Evolutionary conservation across 2,888 invertebrate genomes (phyloP).

Genomic region (Meiosimyza platycephala): DNA sequence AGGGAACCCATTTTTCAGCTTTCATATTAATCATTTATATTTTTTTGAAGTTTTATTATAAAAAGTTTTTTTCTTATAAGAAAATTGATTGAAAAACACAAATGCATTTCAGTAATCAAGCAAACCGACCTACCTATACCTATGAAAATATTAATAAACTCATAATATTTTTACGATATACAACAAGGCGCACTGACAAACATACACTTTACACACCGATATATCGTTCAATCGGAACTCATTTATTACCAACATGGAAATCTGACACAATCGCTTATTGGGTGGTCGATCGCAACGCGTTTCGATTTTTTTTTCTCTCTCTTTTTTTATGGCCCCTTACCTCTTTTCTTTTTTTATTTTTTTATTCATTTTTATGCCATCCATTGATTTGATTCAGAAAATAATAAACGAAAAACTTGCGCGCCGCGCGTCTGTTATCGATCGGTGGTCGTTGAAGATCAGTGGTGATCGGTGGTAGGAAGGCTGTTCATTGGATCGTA

Average conservation of each 20-base stretch:
- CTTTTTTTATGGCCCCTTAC: constrained; percentile 4
- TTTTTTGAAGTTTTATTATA: no score
- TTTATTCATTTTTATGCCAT: constrained; percentile 7
- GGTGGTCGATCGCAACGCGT: constrained; percentile 39
- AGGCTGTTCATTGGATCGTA: background rate
- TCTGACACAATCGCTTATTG: constrained; percentile 41
- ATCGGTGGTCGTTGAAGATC: constrained; percentile 1
- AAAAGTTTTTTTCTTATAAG: no score
- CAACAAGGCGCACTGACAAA: background rate
- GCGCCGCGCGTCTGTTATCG: constrained; percentile 10
- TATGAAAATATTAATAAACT: no score
- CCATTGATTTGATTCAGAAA: constrained; percentile 7
- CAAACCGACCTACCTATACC: no score
- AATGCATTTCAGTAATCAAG: no score
- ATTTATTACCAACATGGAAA: constrained; percentile 43
- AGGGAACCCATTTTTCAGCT: no score
- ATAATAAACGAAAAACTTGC: constrained; percentile 4
- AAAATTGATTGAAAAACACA: no score
- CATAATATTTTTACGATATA: no score
- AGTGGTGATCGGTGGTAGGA: constrained; percentile 3
- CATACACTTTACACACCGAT: constrained; percentile 22
- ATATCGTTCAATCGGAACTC: constrained; percentile 44
- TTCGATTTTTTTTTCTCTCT: constrained; percentile 10
- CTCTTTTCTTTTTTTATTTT: constrained; percentile 25
- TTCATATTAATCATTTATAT: no score